These are phyloP conservation scores for Brachionus paranguensis DNA, from an alignment of 1,140 invertebrate genomes.

Conservation along the genomic window DNA sequence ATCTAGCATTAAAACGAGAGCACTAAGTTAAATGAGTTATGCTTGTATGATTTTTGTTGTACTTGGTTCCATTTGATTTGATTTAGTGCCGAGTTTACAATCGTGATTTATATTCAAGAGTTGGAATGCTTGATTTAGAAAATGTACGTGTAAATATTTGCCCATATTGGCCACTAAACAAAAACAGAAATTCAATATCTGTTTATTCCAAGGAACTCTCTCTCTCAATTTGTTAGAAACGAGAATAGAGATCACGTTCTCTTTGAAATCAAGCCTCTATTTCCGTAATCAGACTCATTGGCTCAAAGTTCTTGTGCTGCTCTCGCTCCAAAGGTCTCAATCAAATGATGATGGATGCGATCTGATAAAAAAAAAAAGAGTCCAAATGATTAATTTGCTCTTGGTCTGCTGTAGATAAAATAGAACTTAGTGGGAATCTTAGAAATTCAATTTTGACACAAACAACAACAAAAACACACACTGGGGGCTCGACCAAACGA, in stretches of 20 bases:
- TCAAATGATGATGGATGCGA: neutral
- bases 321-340: neutral
- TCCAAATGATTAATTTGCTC: neutral
- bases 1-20: constrained; percentile 26
- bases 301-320: neutral
- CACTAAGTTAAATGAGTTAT: constrained; percentile 21
- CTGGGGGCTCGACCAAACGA: neutral
- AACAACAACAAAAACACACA: neutral
- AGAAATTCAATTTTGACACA: constrained; percentile 8
- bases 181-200: neutral
- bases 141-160: constrained; percentile 21
- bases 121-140: constrained; percentile 3
- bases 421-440: neutral
- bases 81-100: neutral
- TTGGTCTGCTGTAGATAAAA: constrained; percentile 4
- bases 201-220: neutral
- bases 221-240: neutral
- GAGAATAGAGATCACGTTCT: neutral
- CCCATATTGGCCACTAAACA: neutral
- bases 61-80: neutral
- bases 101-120: neutral
- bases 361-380: neutral
- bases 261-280: neutral
- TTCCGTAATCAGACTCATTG: neutral
- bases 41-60: neutral